Evolutionary conservation across 2,113 vertebrate species (phyloP).

Genomic region (Cheilinus undulatus): DNA sequence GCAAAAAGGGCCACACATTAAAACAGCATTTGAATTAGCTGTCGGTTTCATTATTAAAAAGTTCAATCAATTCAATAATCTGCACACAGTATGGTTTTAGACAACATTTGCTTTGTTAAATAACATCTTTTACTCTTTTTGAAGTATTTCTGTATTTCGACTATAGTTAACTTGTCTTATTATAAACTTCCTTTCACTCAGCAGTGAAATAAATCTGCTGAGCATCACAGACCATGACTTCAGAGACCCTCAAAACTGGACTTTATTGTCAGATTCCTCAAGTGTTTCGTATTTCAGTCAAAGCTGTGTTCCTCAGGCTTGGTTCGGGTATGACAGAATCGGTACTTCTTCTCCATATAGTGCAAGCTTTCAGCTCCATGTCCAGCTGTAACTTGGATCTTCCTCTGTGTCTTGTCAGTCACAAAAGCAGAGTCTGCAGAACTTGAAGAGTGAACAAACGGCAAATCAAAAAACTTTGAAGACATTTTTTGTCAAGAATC

Average conservation of each 20-base stretch:
- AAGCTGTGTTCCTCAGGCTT: background rate
- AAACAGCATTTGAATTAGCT: too few relatives aligned
- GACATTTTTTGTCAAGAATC: conserved; percentile 20
- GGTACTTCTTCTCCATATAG: background rate
- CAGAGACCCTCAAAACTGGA: background rate
- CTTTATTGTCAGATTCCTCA: background rate
- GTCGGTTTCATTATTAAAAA: too few relatives aligned
- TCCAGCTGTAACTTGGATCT: conserved; percentile 9
- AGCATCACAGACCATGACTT: too few relatives aligned
- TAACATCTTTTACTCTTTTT: too few relatives aligned
- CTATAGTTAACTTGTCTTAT: too few relatives aligned
- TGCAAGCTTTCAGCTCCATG: background rate
- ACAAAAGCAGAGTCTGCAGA: background rate
- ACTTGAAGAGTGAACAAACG: conserved; percentile 3
- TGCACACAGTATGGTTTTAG: too few relatives aligned
- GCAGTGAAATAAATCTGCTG: conserved; percentile 35
- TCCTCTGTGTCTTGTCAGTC: background rate
- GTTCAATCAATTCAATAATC: too few relatives aligned
- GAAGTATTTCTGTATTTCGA: too few relatives aligned
- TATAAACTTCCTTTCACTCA: too few relatives aligned
- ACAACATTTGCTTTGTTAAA: too few relatives aligned
- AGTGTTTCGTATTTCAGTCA: background rate
- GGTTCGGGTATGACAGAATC: conserved; percentile 8
- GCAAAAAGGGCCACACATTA: too few relatives aligned
- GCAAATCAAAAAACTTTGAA: conserved; percentile 31